phyloP scores from a whole-genome alignment of 2,797 vertebrate genomes.

The Gallirallus australis region DNA sequence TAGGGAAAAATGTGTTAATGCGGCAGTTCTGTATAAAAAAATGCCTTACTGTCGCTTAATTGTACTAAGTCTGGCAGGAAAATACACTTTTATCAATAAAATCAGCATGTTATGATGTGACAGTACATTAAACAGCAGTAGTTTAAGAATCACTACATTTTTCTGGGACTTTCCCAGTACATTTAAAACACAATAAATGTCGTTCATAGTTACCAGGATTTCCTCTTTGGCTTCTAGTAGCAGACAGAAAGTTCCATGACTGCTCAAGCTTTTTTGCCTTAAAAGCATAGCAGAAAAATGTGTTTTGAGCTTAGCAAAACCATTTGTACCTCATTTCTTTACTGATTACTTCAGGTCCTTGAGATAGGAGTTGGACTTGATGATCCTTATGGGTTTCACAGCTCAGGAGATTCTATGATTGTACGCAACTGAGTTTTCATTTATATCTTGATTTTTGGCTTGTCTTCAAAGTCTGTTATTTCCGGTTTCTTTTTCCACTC shows the following conservation, averaged over 20 bases:
- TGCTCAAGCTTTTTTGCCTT: background rate
- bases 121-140: background rate
- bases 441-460: background rate
- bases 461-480: background rate
- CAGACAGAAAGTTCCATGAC: background rate
- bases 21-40: slow-evolving; percentile 16
- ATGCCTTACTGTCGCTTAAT: background rate
- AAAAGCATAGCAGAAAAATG: background rate
- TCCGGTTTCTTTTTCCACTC: background rate
- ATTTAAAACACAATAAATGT: slow-evolving; percentile 32
- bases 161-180: background rate
- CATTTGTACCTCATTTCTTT: background rate
- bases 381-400: too few relatives aligned
- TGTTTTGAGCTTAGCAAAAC: background rate
- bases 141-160: background rate
- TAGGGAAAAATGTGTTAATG: background rate
- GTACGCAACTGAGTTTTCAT: background rate
- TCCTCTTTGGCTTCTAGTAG: slow-evolving; percentile 54
- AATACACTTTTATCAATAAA: slow-evolving; percentile 15
- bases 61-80: background rate
- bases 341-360: background rate
- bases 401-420: too few relatives aligned
- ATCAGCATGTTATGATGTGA: background rate
- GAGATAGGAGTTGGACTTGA: background rate
- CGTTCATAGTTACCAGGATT: slow-evolving; percentile 56